Evolutionary conservation across 2,888 invertebrate species (phyloP).

Genomic region (Agriopis aurantiaria): DNA sequence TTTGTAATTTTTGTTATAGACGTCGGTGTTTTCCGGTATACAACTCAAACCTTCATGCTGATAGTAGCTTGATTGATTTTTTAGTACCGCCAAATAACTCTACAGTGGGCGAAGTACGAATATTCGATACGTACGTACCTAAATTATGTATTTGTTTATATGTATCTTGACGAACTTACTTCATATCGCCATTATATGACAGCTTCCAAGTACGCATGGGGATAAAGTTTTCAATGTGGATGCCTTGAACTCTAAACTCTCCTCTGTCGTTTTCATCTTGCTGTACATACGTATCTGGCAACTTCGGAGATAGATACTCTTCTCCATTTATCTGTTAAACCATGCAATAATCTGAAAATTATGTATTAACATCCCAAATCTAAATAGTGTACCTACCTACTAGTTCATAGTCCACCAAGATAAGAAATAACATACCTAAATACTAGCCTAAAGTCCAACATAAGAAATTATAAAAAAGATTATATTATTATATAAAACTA

Average conservation of each 20-base stretch:
- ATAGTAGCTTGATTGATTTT: no score
- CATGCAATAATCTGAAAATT: not conserved
- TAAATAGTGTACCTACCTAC: not conserved
- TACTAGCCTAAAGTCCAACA: no score
- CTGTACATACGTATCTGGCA: slow-evolving; percentile 87
- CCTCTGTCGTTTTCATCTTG: slow-evolving; percentile 78
- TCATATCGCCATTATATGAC: slow-evolving; percentile 88
- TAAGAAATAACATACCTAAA: not conserved
- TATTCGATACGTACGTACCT: no score
- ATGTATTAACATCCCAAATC: not conserved
- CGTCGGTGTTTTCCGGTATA: not conserved
- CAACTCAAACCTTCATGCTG: no score
- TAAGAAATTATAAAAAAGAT: no score
- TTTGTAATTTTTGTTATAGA: not conserved
- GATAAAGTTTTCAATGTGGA: slow-evolving; percentile 85
- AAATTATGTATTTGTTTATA: no score
- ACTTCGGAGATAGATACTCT: slow-evolving; percentile 86
- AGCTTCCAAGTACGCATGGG: slow-evolving; percentile 91
- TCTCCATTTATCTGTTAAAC: slow-evolving; percentile 80
- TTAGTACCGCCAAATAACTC: no score
- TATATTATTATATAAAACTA: no score
- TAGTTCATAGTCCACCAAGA: not conserved
- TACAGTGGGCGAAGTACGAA: no score
- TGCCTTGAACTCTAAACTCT: slow-evolving; percentile 87
- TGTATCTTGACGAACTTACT: slow-evolving; percentile 71